Percentiles rank a stretch among this genome's conserved stretches.
Conservation (phyloP, 2,888 invertebrate species). For the Callimorpha dominula region DNA sequence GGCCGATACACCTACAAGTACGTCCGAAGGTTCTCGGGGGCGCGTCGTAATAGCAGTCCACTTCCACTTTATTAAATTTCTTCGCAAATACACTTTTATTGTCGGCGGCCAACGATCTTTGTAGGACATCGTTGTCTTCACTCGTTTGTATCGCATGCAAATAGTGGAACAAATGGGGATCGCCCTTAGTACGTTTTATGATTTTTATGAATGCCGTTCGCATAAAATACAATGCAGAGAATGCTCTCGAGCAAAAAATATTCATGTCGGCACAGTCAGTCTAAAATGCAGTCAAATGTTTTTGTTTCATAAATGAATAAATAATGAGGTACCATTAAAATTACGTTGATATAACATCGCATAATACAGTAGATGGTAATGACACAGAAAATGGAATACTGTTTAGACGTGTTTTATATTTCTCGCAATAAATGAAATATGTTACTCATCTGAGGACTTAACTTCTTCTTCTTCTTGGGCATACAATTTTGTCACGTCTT, state of each 20-base stretch:
- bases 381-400: conserved; percentile 44
- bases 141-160: conserved; percentile 83
- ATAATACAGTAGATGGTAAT: conserved; percentile 36
- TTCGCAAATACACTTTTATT: conserved; percentile 86
- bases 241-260: conserved; percentile 56
- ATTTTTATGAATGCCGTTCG: conserved; percentile 71
- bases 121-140: conserved; percentile 76
- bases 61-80: conserved; percentile 87
- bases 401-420: conserved; percentile 29
- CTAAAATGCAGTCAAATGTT: conserved; percentile 54
- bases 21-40: conserved; percentile 61
- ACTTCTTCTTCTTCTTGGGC: neutral
- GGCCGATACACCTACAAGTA: conserved; percentile 47
- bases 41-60: conserved; percentile 78
- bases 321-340: conserved; percentile 46
- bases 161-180: conserved; percentile 78
- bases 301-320: conserved; percentile 50
- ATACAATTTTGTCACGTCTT: neutral
- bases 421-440: neutral
- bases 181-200: conserved; percentile 77
- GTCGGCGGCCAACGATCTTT: conserved; percentile 79
- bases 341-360: conserved; percentile 36
- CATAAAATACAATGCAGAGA: conserved; percentile 67
- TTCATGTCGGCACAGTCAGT: conserved; percentile 55
- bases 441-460: neutral